phyloP scores from a whole-genome alignment of 2,113 vertebrate species.

The Ellobius talpinus region DNA sequence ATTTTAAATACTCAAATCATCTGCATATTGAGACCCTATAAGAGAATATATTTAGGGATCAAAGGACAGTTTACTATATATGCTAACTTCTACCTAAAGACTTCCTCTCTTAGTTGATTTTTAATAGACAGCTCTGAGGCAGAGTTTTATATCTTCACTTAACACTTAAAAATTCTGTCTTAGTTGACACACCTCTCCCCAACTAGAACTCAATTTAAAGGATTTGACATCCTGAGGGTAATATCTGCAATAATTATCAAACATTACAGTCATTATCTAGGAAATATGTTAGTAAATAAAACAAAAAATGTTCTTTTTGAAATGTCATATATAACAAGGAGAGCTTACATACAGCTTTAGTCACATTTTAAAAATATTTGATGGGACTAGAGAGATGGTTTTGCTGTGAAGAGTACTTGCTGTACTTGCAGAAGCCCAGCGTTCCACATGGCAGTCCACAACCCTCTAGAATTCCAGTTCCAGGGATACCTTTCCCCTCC shows the following conservation, averaged over 20 bases:
- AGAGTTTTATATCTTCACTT: neutral
- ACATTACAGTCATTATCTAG: neutral
- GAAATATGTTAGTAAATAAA: neutral
- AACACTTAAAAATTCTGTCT: neutral
- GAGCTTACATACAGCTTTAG: neutral
- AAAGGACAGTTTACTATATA: conserved; percentile 8
- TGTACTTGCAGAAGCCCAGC: neutral
- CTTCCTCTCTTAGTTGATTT: neutral
- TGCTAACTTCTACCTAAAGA: neutral
- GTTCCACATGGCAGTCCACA: neutral
- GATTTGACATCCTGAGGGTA: neutral
- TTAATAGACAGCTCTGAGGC: conserved; percentile 10
- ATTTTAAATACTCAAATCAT: conserved; percentile 11
- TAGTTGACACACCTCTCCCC: neutral
- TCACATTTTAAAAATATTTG: neutral
- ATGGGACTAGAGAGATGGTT: neutral
- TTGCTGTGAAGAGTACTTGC: neutral
- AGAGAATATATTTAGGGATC: neutral
- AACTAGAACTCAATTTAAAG: neutral
- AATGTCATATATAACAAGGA: neutral
- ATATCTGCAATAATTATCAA: neutral
- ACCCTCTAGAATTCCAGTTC: too few species aligned
- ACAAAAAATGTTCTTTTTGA: neutral
- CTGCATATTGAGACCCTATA: neutral
- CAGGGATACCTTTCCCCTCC: neutral